Evolutionary conservation across 1,140 invertebrate species (phyloP), one percentile per base, ranked within the genome.

Genomic region (Catajapyx aquilonaris): DNA sequence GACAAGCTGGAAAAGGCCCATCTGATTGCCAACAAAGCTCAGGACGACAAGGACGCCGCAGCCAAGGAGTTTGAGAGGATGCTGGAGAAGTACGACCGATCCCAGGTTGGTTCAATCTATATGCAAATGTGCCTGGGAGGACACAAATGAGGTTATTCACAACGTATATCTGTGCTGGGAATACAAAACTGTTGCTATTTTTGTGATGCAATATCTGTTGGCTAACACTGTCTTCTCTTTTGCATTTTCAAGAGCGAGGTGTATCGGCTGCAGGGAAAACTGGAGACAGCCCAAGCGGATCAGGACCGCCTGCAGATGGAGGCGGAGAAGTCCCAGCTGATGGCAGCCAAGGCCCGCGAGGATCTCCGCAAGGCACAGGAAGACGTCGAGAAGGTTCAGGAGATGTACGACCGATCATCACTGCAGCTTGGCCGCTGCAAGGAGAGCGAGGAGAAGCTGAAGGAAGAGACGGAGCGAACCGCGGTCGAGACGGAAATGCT

Each of bases 1-100:
- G 86, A 91, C 30, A 87, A 87, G 60, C 55, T 85, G 20, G 86
- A 90, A 34, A 90, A 90, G 53, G 65, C 76, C 20, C 69, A 85
- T 25, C 73, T 77, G 41, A 66, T 74, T 17, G 64, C 76, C 34
- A 72, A 74, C 49, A 86, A 86, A 57, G 69, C 76, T 0, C 66
- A 81, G 39, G 84, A 91, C 48, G 86, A 91, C 47, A 79, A 81
- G 47, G 86, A 91, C 48, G 73, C 65, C 34, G 71, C 76, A 23
- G 78, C 80, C 59, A 83, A 83, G 57, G 86, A 93, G 59, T 79
- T 85, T 52, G 84, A 91, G 49, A 81, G 86, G 59, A 72, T 88
- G 57, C 59, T 86, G 45, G 86, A 90, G 59, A 90, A 90, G 65
- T 85, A 86, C 54, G 86, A 91, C 59, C 77, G 83, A 76, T 81